Evolutionary conservation across 2,113 vertebrate genomes (phyloP), one percentile per base, ranked within the genome.

Genomic region (Mobula hypostoma): DNA sequence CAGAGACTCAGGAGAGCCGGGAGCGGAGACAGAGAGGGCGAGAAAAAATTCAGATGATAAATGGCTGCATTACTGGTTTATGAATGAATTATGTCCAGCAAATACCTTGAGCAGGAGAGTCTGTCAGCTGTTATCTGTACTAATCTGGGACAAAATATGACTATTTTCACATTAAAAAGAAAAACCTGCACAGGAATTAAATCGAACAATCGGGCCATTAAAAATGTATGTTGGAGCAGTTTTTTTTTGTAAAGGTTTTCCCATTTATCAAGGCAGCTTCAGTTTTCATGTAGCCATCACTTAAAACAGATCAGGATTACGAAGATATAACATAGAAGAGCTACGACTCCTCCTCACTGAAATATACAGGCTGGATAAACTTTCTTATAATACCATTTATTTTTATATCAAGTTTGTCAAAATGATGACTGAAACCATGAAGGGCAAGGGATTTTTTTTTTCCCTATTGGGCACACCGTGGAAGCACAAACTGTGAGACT

Each of bases 41-140:
- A 94, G 95, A 94, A 94, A 95, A 95, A 95, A 97, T 96, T 96
- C 94, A 12, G 96, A 98, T 99, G 98, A 99, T 98, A 97, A 97
- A 99, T 98, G 97, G 97, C 96, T 97, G 97, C 97, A 98, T 98
- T 98, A 98, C 95, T 95, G 97, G 97, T 98, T 98, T 98, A 98
- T 98, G 98, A 99, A 98, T 98, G 98, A 99, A 98, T 98, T 98
- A 98, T 98, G 98, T 97, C 97, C 97, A 95, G 97, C 98, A 98
- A 98, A 99, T 98, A 98, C 98, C 97, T 98, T 98, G 98, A 98
- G 98, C 97, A 98, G 97, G 97, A 96, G 97, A 97, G 97, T 97
- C 97, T 98, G 97, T 98, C 98, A 97, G 97, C 95, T 95, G 95
- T 95, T 97, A 97, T 98, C 98, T 98, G 96, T 97, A 97, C 97